Base-by-base conservation (phyloP, 2,113 vertebrate species). In the Danio rerio region DNA sequence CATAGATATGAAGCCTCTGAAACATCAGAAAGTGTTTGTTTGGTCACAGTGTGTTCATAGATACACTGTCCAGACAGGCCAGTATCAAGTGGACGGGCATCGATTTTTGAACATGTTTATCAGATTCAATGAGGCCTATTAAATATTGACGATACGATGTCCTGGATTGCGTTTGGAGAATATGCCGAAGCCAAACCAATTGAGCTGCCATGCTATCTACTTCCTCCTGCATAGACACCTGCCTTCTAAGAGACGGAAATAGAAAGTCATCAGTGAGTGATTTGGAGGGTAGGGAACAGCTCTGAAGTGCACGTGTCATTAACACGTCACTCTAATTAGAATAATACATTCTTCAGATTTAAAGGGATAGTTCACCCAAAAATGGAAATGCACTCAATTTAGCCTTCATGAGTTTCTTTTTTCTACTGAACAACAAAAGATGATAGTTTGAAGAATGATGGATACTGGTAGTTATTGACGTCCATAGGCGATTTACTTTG, bases 21-120 rank as follows among this genome's bases (percentile, higher is more conserved):
- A 92, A 93, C 81, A 84, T 81, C 88, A 92, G 78, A 90, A 71
- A 74, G 79, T 94, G 93, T 92, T 91, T 92, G 90, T 93, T 92
- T 94, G 91, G 92, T 80, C 71, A 87, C 86, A 80, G 83, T 87
- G 87, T 89, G 89, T 92, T 91, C 88, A 90, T 88, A 90, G 89
- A 91, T 87, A 82, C 71, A 84, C 86, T 81, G 72, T 88, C 88
- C 91, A 90, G 92, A 93, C 88, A 82, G 85, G 56, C 82, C 81
- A 52, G 72, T 90, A 92, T 94, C 90, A 90, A 85, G 88, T 93
- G 71, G 89, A 87, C 88, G 84, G 81, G 63, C 87, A 66, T 91
- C 90, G 92, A 92, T 93, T 93, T 31, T 91, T 84, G 88, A 79
- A 76, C 76, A 40, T 87, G 72, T 71, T 58, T 80, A 58, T 92